Evolutionary conservation across 2,113 vertebrate species (phyloP).

Genomic region (Lycaon pictus): DNA sequence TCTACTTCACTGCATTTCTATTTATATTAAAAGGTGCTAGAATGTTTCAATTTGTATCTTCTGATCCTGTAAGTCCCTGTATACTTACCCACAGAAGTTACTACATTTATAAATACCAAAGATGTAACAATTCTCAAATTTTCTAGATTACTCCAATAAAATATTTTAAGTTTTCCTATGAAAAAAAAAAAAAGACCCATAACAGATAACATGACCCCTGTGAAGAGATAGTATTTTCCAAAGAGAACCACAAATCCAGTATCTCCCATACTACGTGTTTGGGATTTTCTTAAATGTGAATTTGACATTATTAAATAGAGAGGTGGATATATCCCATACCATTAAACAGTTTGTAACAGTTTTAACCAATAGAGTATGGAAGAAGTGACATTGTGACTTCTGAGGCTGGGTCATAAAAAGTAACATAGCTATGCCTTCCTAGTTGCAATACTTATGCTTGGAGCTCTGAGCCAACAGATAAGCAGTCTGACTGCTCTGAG

Average conservation of each 20-base stretch:
- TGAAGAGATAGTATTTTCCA: neutral
- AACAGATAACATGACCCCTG: neutral
- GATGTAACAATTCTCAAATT: slow-evolving; percentile 83
- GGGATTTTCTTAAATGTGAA: neutral
- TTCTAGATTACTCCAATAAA: slow-evolving; percentile 87
- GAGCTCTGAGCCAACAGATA: neutral
- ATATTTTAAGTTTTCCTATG: slow-evolving; percentile 75
- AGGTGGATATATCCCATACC: neutral
- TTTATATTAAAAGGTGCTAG: slow-evolving; percentile 90
- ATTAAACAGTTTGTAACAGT: neutral
- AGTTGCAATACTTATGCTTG: neutral
- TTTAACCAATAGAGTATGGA: neutral
- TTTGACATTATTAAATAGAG: slow-evolving; percentile 9
- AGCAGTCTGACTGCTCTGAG: neutral
- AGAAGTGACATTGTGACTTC: neutral
- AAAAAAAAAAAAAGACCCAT: neutral
- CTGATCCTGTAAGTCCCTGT: slow-evolving; percentile 81
- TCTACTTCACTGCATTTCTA: slow-evolving; percentile 86
- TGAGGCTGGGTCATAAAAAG: neutral
- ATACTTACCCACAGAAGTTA: slow-evolving; percentile 64
- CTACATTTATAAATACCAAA: slow-evolving; percentile 82
- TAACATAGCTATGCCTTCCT: neutral
- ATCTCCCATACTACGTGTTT: neutral
- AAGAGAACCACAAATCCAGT: neutral
- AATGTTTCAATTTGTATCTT: slow-evolving; percentile 79